Conservation (phyloP, 64 coral and sea anemone species). For the Stylophora pistillata region DNA sequence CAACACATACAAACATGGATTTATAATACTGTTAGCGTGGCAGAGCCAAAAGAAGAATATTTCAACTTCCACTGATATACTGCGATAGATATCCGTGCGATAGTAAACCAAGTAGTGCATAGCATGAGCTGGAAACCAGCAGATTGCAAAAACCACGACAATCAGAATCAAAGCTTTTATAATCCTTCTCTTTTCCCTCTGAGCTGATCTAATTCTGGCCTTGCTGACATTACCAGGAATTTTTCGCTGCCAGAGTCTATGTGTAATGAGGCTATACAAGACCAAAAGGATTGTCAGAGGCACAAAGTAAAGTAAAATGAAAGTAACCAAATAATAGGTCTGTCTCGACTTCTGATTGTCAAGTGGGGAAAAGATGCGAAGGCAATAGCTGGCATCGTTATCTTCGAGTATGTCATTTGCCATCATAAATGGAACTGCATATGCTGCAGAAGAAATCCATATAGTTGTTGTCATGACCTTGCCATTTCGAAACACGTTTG, state of each 20-base stretch:
- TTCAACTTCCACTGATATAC: slow-evolving; percentile 10
- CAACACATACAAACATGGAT: slow-evolving; percentile 66
- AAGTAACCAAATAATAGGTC: slow-evolving; percentile 51
- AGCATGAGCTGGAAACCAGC: slow-evolving; percentile 65
- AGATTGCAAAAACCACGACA: slow-evolving; percentile 67
- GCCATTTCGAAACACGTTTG: neutral
- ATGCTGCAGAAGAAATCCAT: neutral
- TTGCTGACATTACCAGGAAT: slow-evolving; percentile 36
- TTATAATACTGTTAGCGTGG: slow-evolving; percentile 72
- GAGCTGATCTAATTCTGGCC: slow-evolving; percentile 23
- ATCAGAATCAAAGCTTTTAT: slow-evolving; percentile 43
- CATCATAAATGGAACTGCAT: slow-evolving; percentile 12
- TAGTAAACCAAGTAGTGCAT: slow-evolving; percentile 68
- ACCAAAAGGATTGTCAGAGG: slow-evolving; percentile 53
- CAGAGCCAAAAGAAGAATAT: slow-evolving; percentile 63
- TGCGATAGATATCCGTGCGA: neutral
- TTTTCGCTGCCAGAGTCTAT: slow-evolving; percentile 53
- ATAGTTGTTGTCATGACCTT: neutral
- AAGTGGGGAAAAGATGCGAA: neutral
- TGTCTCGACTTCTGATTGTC: slow-evolving; percentile 11
- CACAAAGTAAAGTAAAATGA: slow-evolving; percentile 62
- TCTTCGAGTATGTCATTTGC: neutral
- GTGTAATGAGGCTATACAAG: slow-evolving; percentile 61
- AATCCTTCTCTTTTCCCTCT: slow-evolving; percentile 56
- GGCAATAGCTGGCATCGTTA: neutral